Conservation (phyloP, 1,140 invertebrate genomes). For the Calephelis virginiensis region DNA sequence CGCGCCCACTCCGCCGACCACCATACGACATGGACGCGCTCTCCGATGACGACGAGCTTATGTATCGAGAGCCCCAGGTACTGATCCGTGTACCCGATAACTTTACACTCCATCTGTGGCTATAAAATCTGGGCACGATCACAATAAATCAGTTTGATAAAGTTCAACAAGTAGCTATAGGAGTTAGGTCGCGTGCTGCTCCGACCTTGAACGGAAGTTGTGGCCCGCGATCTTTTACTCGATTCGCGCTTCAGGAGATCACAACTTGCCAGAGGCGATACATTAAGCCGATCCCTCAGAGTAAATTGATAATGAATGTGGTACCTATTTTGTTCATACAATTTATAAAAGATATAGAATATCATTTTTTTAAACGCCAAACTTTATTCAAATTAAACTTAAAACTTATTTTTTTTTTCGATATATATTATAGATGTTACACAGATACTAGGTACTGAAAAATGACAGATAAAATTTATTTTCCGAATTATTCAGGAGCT, state of each 20-base stretch:
- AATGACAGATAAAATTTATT: too few relatives aligned
- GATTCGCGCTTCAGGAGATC: constrained; percentile 8
- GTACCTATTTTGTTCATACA: too few relatives aligned
- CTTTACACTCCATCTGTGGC: background rate
- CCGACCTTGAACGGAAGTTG: constrained; percentile 51
- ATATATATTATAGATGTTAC: too few relatives aligned
- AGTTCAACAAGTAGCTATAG: constrained; percentile 61
- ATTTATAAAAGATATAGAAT: too few relatives aligned
- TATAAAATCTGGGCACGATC: constrained; percentile 25
- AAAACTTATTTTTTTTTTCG: too few relatives aligned
- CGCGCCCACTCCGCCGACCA: constrained; percentile 46
- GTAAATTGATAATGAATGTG: too few relatives aligned
- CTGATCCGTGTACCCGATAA: background rate
- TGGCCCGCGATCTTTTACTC: constrained; percentile 24
- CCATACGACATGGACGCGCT: constrained; percentile 67
- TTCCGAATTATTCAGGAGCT: too few relatives aligned
- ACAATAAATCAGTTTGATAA: constrained; percentile 25
- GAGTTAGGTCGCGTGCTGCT: constrained; percentile 50
- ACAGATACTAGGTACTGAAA: too few relatives aligned
- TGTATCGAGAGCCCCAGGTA: constrained; percentile 66
- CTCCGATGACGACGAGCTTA: constrained; percentile 71
- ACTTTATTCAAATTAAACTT: too few relatives aligned
- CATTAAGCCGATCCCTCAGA: background rate
- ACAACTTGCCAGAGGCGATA: constrained; percentile 1
- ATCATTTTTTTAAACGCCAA: background rate